Evolutionary conservation across 1,140 invertebrate species (phyloP), one percentile per base, ranked within the genome.

Genomic region (Drosophila arawakana): DNA sequence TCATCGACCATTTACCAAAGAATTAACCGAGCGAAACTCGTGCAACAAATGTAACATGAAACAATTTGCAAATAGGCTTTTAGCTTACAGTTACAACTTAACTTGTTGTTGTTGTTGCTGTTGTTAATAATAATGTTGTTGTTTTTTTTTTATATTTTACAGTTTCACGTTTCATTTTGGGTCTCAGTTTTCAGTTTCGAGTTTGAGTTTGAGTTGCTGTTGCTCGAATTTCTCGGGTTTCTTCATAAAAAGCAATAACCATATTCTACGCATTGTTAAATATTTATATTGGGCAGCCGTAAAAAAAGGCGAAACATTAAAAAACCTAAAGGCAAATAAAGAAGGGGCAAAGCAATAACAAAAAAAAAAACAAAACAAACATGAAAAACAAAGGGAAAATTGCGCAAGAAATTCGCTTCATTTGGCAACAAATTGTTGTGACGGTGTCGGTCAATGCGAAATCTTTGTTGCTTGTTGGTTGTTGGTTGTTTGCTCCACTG

Each of bases 381-480:
- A 58, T 57, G 60, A 50, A 72, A 11, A 21, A 54, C 18, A 37
- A 49, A 15, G 11, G 25, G 13, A 54, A 68, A 73, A 73, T 60
- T 52, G 57, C 46, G 37, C 68, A 79, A 67, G 58, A 86, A 86
- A 63, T 86, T 46, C 82, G 81, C 81, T 78, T 85, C 81, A 85
- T 85, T 85, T 76, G 77, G 79, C 78, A 85, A 86, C 81, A 85
- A 85, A 85, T 85, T 84, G 81, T 84, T 85, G 81, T 69, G 78
- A 84, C 81, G 75, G 73, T 74, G 65, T 60, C 71, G 69, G 60
- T 71, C 70, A 73, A 78, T 73, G 61, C 60, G 70, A 75, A 81
- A 66, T 75, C 66, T 49, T 72, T 55, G 46, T 57, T 55, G 50
- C 44, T 63, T 69, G 44, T 44, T 57, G 8, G 43, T 37, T 50